Conservation (phyloP, 2,888 invertebrate genomes). For the Colletes collaris region DNA sequence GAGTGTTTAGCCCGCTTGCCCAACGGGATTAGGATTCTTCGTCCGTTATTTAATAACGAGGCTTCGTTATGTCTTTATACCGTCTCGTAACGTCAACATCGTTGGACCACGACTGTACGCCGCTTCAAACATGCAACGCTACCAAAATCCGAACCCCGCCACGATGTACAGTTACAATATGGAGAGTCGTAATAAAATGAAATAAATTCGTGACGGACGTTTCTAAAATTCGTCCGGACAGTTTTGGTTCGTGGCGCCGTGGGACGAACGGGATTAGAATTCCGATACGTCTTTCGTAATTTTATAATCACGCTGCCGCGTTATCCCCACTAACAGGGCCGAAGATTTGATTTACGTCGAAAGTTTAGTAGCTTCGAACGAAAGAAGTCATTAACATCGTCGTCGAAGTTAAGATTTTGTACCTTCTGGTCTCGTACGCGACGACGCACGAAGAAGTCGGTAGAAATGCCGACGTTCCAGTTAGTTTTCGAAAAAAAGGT, state of each 20-base stretch:
- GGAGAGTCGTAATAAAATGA: too few relatives aligned
- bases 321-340: constrained; percentile 20
- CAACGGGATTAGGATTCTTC: constrained; percentile 31
- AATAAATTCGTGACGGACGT: too few relatives aligned
- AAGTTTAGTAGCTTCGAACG: neutral
- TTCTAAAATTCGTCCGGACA: too few relatives aligned
- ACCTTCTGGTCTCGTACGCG: constrained; percentile 4
- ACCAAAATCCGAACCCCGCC: too few relatives aligned
- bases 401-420: constrained; percentile 1
- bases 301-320: constrained; percentile 29
- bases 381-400: constrained; percentile 17
- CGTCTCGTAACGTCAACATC: neutral
- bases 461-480: neutral
- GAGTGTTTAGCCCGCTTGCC: constrained; percentile 35
- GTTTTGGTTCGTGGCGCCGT: neutral
- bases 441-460: too few relatives aligned
- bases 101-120: too few relatives aligned
- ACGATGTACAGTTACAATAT: too few relatives aligned
- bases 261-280: constrained; percentile 24
- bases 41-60: constrained; percentile 27
- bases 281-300: constrained; percentile 23
- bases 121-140: too few relatives aligned
- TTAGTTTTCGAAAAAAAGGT: constrained; percentile 20
- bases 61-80: constrained; percentile 38
- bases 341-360: constrained; percentile 23